Evolutionary conservation across 2,888 invertebrate species (phyloP).

Genomic region (Eristalinus aeneus): DNA sequence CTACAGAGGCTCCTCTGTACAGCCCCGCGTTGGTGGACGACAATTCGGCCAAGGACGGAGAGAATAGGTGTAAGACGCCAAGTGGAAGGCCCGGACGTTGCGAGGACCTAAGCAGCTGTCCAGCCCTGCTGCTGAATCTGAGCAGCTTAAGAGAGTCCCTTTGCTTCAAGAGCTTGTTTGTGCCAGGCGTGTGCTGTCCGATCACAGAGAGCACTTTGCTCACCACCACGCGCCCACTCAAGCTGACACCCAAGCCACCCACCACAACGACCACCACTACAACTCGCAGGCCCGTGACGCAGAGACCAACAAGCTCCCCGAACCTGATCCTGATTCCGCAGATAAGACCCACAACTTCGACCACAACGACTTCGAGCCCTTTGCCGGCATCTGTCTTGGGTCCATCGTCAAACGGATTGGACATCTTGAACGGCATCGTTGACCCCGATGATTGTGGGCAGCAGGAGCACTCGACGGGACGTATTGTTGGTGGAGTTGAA

Average conservation of each 20-base stretch:
- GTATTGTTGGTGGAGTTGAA: slow-evolving; percentile 95
- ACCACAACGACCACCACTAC: slow-evolving; percentile 78
- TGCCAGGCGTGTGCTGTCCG: slow-evolving; percentile 96
- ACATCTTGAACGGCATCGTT: slow-evolving; percentile 76
- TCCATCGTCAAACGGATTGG: slow-evolving; percentile 74
- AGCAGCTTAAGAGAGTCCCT: slow-evolving; percentile 91
- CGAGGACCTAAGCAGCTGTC: slow-evolving; percentile 93
- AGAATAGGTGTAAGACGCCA: slow-evolving; percentile 89
- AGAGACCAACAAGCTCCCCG: slow-evolving; percentile 74
- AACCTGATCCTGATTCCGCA: slow-evolving; percentile 78
- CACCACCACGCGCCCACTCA: slow-evolving; percentile 77
- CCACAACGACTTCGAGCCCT: slow-evolving; percentile 81
- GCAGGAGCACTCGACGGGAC: slow-evolving; percentile 90
- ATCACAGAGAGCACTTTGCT: slow-evolving; percentile 78
- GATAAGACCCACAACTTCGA: slow-evolving; percentile 80
- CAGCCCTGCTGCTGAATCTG: slow-evolving; percentile 90
- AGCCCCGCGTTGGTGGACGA: slow-evolving; percentile 76
- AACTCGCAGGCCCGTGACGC: slow-evolving; percentile 78
- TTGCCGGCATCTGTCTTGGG: slow-evolving; percentile 81
- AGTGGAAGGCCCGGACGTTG: slow-evolving; percentile 90
- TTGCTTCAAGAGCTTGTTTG: slow-evolving; percentile 94
- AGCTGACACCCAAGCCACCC: slow-evolving; percentile 76
- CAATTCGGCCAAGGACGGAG: slow-evolving; percentile 82
- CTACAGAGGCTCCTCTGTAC: slow-evolving; percentile 28
- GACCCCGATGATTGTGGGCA: slow-evolving; percentile 87